These are phyloP conservation scores for Protophormia terraenovae DNA, from an alignment of 2,888 invertebrate genomes.

Conservation along the genomic window DNA sequence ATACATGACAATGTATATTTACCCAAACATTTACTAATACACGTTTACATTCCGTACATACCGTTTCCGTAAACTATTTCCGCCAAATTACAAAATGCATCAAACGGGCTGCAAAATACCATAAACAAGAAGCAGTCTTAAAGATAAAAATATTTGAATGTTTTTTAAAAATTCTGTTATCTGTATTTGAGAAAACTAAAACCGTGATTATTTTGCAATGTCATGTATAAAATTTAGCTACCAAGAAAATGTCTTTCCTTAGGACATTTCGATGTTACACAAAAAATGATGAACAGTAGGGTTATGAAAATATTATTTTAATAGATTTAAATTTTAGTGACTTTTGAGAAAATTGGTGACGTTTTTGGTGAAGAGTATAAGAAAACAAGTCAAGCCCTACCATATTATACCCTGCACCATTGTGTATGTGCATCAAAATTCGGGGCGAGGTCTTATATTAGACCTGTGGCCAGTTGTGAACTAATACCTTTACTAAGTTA, in stretches of 20 bases:
- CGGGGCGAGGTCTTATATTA: too few species aligned
- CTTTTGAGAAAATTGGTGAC: too few species aligned
- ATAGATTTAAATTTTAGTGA: too few species aligned
- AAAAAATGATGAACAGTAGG: neutral
- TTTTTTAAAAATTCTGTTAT: constrained; percentile 27
- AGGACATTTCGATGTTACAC: neutral
- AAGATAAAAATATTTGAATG: constrained; percentile 11
- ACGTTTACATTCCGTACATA: neutral
- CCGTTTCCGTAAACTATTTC: constrained; percentile 32
- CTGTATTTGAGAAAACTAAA: constrained; percentile 3
- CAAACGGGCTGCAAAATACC: constrained; percentile 8
- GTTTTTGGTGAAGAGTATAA: too few species aligned
- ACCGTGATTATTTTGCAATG: constrained; percentile 19
- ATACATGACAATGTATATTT: neutral
- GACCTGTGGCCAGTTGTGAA: too few species aligned
- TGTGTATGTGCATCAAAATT: too few species aligned
- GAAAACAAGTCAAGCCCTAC: too few species aligned
- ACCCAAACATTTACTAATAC: neutral
- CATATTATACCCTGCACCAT: too few species aligned
- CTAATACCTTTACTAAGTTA: too few species aligned
- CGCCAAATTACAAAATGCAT: constrained; percentile 3
- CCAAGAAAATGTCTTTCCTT: constrained; percentile 20
- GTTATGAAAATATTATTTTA: neutral
- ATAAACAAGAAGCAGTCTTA: neutral
- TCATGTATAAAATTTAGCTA: constrained; percentile 18